Evolutionary conservation across 2,797 vertebrate species (phyloP), one percentile per base, ranked within the genome.

Genomic region (Carduelis carduelis): DNA sequence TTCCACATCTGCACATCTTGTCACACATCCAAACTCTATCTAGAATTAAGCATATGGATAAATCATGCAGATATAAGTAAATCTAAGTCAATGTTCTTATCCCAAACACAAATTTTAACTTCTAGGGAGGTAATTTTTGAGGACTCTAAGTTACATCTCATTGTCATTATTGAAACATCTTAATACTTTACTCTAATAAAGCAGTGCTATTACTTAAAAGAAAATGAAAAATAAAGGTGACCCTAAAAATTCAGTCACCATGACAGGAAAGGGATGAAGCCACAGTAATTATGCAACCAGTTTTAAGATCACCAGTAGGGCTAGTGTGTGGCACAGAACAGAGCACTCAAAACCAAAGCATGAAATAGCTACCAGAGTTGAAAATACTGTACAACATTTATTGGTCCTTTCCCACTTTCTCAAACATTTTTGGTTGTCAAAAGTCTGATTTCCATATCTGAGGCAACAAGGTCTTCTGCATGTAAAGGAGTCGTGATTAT

Each of bases 371-470:
- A 63, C 35, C 19, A 34, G 32, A 26, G 26, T 77, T 93, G 65
- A 63, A 84, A 84, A 72, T 65, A 70, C 37, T 77, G 34, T 32
- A 44, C 46, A 56, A 60, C 22, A 56, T 63, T 82, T n/a, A 90
- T 92, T 68, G 55, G 60, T 74, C 76, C 94, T 86, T 87, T 75
- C 32, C n/a, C 50, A 35, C 57, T 86, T 83, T 87, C 60, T 94
- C 50, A 77, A 90, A 93, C 32, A 82, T 53, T 82, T 88, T 72
- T 35, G 37, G 63, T 89, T 82, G 79, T 95, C 91, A 90, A 69
- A 95, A 89, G 61, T 87, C 80, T 97, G 72, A 95, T 95, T 96
- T 97, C 94, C 83, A 75, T 91, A 96, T 95, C 91, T 96, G 65
- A 97, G 88, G 71, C 82, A 88, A 66, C 37, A 37, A 91, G 75